Base-by-base conservation (phyloP, 2,797 vertebrate genomes). In the Epinephelus coioides region DNA sequence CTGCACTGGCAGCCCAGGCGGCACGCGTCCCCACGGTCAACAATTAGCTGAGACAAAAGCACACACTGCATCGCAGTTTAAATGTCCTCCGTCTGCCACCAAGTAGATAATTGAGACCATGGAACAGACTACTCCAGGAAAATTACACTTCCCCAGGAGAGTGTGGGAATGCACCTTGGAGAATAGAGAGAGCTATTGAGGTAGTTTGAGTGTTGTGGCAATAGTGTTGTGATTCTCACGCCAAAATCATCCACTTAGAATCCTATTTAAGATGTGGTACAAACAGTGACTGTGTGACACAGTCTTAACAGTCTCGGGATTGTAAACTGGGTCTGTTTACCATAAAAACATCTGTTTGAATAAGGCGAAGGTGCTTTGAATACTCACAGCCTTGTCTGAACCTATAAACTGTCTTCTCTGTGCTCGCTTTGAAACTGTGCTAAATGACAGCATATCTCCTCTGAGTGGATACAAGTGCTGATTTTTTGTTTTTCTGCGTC, bases 41-140 rank as follows among this genome's bases (percentile, higher is more conserved):
- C 91, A 94, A 95, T 95, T 94, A 95, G 89, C 88, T 30, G 80
- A 91, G 88, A 93, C 93, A 92, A 94, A 94, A 88, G 92, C 88
- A 8, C 84, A 84, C 13, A 49, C 77, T 69, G 85, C 87, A 83
- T 84, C 64, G 44, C 67, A 47, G 87, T 91, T 91, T 91, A 89
- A 93, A 95, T 89, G 91, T 89, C 90, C 89, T 88, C 91, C 63
- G 89, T 82, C 91, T 93, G 93, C 87, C 88, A 86, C 91, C 73
- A 81, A 90, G 91, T 82, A 91, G 92, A 94, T 93, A 94, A 94
- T 91, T 91, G 91, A 92, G 91, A 91, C 86, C 84, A 81, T 57
- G 83, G 88, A 92, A 90, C 80, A 89, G 85, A 91, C 82, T 82
- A 90, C 89, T 93, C 69, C 61, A 82, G 81, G 83, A 92, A 93